Base-by-base conservation (phyloP, 2,113 vertebrate genomes). In the Nicator chloris region DNA sequence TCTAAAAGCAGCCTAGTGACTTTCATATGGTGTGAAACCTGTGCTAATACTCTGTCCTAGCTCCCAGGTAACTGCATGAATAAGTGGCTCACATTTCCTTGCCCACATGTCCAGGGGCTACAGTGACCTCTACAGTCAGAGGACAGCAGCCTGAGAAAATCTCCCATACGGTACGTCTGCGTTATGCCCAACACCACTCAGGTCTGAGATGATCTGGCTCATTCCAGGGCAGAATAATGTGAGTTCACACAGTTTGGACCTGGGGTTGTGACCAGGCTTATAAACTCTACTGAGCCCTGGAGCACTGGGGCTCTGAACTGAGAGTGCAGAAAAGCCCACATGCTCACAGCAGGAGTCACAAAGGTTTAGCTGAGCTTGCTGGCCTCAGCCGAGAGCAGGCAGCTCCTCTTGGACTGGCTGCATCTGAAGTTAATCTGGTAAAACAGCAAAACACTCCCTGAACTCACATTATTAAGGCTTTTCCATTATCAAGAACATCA, bases 401-500 rank as follows among this genome's bases (percentile, higher is more conserved):
- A 94, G 63, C 61, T 80, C 69, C 77, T 92, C 66, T 59, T 69
- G 54, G n/a, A 73, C 63, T 33, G 21, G 23, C 7, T 87, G 82
- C 40, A 40, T 68, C 65, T 90, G 50, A 68, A 90, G 88, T 28
- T 82, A 86, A 53, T 72, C 60, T 83, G 68, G 82, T 56, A 73
- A 85, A 94, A 54, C 71, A 86, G 75, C 68, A 81, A 63, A 90
- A 42, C 27, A 7, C 44, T 95, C 95, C 91, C 80, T 47, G 33
- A 80, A 77, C 76, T 88, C 27, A 0, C 60, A 64, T 95, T 92
- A 90, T 73, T 65, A 69, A 80, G 60, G 30, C 24, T 86, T 92
- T 95, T 93, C 92, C 69, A 83, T 95, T 94, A 95, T 42, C 70
- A 59, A 66, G 88, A 90, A 81, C 51, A 81, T 86, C 82, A 72